Base-by-base conservation (phyloP, 2,888 invertebrate genomes). In the Drosophila mettleri region DNA sequence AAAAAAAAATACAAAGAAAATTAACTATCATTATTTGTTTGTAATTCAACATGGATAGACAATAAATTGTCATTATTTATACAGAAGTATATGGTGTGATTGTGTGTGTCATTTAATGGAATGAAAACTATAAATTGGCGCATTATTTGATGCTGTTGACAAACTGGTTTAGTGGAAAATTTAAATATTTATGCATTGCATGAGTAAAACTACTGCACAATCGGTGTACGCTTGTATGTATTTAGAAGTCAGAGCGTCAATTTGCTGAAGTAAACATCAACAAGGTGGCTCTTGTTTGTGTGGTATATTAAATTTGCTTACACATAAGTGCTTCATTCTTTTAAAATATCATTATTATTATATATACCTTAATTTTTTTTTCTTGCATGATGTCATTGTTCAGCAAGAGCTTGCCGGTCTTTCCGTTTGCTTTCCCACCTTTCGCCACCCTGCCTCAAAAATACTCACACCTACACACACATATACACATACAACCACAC, bases 381-480 rank as follows among this genome's bases (percentile, higher is more conserved):
- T 49, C 46, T 9, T 65, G 53, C 12, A 71, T 65, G 76, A 79
- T 70, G 60, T 77, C 62, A 63, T 54, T 52, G 41, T 24, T 54
- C 46, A 61, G 20, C 48, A 10, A 38, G 8, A 22, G 38, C 18
- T 59, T 58, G 58, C 81, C 80, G 68, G 84, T 80, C 59, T 53
- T 49, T 24, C 31, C 29, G 38, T 74, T 63, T 52, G 58, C 67
- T 60, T 65, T 71, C 33, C 55, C 63, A 80, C 71, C 55, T 68
- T 57, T 58, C 62, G 54, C 45, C 39, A 45, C 39, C 51, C 48
- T 10, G 22, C 0, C 34, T 3, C 16, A 57, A 33, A 39, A 36
- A 55, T 22, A 24, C 14, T 16, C 36, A 34, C 36, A 33, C 57
- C 9, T 24, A 55, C 29, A 34, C 34, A 10, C 33, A 22, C 27